Conservation (phyloP, 2,113 vertebrate species). For the Alosa alosa region DNA sequence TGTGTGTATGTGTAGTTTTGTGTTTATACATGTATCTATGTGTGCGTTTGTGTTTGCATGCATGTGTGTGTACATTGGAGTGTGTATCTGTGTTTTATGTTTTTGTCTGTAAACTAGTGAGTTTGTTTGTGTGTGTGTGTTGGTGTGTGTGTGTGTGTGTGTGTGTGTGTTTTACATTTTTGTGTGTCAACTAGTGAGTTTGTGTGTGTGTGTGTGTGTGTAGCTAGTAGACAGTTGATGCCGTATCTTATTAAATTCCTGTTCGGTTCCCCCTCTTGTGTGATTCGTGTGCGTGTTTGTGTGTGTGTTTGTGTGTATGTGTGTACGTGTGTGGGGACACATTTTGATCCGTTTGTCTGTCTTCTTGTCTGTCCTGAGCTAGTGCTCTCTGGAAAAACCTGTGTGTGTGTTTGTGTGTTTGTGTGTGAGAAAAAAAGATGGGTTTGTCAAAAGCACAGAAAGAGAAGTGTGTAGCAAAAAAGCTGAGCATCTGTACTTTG, state of each 20-base stretch:
- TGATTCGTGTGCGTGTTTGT: conserved; percentile 5
- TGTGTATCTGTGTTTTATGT: neutral
- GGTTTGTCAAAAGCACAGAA: neutral
- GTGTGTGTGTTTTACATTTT: neutral
- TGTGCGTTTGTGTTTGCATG: neutral
- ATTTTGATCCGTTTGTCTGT: conserved; percentile 11
- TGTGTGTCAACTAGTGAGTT: too few relatives aligned
- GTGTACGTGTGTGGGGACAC: neutral
- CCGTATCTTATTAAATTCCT: too few relatives aligned
- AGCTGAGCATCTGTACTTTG: conserved; percentile 27
- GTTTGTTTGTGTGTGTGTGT: neutral
- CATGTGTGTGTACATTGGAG: neutral
- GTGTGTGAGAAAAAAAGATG: neutral
- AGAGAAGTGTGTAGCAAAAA: neutral
- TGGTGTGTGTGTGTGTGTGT: neutral
- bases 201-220: too few relatives aligned
- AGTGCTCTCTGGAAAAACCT: too few relatives aligned
- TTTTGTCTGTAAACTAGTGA: neutral
- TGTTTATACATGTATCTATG: neutral
- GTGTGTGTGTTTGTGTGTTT: neutral
- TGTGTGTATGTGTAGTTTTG: neutral
- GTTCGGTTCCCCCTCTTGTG: too few relatives aligned
- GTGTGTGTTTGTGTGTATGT: neutral
- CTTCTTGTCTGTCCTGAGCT: neutral
- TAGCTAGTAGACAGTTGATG: too few relatives aligned